Conservation (phyloP, 53 echinoderm and acorn worm genomes). For the Echinometra lucunter region DNA sequence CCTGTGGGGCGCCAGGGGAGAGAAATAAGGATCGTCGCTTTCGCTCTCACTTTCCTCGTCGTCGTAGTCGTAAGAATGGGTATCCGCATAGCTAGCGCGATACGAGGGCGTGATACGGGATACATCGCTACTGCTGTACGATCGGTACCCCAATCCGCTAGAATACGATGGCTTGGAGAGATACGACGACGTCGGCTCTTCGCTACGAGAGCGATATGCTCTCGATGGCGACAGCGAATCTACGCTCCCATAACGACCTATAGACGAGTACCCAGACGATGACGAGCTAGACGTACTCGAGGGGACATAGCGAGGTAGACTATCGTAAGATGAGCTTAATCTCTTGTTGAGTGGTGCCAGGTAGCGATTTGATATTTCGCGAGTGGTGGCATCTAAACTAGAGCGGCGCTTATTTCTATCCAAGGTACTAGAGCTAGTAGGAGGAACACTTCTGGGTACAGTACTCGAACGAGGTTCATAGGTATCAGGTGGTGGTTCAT, state of each 20-base stretch:
- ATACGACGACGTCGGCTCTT: slow-evolving; percentile 54
- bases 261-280: slow-evolving; percentile 58
- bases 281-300: slow-evolving; percentile 59
- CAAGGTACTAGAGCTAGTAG: slow-evolving; percentile 14
- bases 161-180: slow-evolving; percentile 60
- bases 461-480: slow-evolving; percentile 30
- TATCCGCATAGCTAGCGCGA: slow-evolving; percentile 28
- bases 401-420: slow-evolving; percentile 43
- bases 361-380: slow-evolving; percentile 19
- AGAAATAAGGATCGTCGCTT: slow-evolving; percentile 43
- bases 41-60: slow-evolving; percentile 49
- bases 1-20: slow-evolving; percentile 57
- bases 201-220: slow-evolving; percentile 45
- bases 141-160: slow-evolving; percentile 65
- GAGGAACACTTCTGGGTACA: slow-evolving; percentile 8
- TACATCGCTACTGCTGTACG: slow-evolving; percentile 66
- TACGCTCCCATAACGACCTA: slow-evolving; percentile 68
- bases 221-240: slow-evolving; percentile 63
- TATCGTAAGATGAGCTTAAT: slow-evolving; percentile 65
- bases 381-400: slow-evolving; percentile 43
- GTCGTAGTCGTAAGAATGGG: slow-evolving; percentile 50
- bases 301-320: slow-evolving; percentile 63
- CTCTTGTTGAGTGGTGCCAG: slow-evolving; percentile 56
- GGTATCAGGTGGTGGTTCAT: slow-evolving; percentile 59
- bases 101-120: slow-evolving; percentile 67